Evolutionary conservation across 2,797 vertebrate species (phyloP), one percentile per base, ranked within the genome.

Genomic region (Amblyraja radiata): DNA sequence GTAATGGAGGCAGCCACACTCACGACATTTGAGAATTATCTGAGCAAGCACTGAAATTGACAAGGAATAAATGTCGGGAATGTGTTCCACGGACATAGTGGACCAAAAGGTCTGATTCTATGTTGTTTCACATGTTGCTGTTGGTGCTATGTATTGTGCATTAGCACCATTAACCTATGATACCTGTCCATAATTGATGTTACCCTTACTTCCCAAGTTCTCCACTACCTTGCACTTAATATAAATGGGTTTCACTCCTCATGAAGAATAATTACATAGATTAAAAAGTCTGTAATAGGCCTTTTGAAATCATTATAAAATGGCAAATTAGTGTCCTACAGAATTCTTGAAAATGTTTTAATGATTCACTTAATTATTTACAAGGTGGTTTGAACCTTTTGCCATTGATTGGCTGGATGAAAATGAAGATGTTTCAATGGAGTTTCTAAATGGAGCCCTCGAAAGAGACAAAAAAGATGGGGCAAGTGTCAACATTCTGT

Each of bases 361-460:
- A 65, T 88, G 1, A 39, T 65, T 18, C 46, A 32, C 14, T 88
- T 73, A 23, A 76, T 54, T 25, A 18, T 93, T 93, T 94, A 95
- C 93, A 93, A 99, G 99, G 95, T 99, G 99, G 99, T 99, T 99
- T 93, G 99, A 99, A 93, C 98, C 99, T 4, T 99, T 99, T 95
- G 99, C 99, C 94, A 99, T 99, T 94, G 98, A 99, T 95, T 99
- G 99, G 99, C 96, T 99, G 93, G 98, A 98, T 95, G 99, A 99
- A 96, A 99, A 99, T 25, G 99, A 99, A 95, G 99, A 98, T 10
- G 98, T 99, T 32, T 98, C 98, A 93, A 97, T 99, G 98, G 99
- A 99, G 94, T 99, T 99, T 95, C 97, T 99, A 93, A 98, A 98
- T 13, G 99, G 98, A 86, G 99, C 99, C 0, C 96, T 99, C 94